Conservation (phyloP, 2,888 invertebrate genomes). For the Physocephala rufipes region DNA sequence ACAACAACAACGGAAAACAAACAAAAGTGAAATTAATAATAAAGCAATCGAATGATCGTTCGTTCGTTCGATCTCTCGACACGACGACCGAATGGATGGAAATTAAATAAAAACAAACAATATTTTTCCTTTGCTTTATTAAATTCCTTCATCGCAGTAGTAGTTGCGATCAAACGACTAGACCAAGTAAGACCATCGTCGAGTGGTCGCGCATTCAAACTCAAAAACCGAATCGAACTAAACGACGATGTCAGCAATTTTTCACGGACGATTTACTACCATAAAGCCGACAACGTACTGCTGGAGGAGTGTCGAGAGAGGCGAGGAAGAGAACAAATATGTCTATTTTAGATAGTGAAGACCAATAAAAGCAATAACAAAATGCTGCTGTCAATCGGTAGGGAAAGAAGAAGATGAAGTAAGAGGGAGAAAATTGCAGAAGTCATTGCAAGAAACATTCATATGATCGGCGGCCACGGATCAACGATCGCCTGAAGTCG, state of each 20-base stretch:
- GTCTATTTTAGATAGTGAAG: no score
- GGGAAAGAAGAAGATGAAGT: neutral
- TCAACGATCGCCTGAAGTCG: constrained; percentile 32
- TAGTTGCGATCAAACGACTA: neutral
- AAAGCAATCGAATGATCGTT: neutral
- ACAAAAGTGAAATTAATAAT: constrained; percentile 28
- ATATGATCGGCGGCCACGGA: neutral
- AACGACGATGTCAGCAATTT: constrained; percentile 29
- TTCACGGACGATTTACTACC: constrained; percentile 34
- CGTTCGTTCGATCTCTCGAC: constrained; percentile 19
- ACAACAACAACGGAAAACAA: no score
- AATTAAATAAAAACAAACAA: constrained; percentile 30
- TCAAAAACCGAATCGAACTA: neutral
- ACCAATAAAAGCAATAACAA: neutral
- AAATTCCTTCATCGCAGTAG: no score
- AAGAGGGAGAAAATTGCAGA: constrained; percentile 4
- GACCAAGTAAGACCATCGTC: constrained; percentile 13
- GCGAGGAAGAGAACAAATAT: no score
- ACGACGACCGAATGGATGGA: constrained; percentile 21
- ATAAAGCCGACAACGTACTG: constrained; percentile 17
- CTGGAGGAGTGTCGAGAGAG: no score
- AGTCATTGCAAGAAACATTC: constrained; percentile 35
- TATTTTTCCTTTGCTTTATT: constrained; percentile 4
- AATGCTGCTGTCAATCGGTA: neutral
- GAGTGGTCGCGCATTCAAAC: neutral